A percentile compares a stretch with the other conserved stretches of the same genome.
phyloP scores from a whole-genome alignment of 2,888 invertebrate species.

The Prosopocoilus inquinatus region DNA sequence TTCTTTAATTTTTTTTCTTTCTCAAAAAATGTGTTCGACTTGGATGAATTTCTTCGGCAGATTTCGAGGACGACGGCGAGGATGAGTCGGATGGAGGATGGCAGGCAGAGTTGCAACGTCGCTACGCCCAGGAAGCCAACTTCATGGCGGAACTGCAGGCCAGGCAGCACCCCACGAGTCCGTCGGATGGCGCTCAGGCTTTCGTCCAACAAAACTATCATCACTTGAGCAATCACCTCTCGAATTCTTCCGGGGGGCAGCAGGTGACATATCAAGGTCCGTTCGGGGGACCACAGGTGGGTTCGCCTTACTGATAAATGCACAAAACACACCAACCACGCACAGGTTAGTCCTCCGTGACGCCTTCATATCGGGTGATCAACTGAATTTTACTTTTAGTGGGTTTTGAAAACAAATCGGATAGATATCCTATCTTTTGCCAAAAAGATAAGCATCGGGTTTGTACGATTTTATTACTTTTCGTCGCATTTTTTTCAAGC shows the following conservation, averaged over 20 bases:
- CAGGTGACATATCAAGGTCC: constrained; percentile 32
- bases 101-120: constrained; percentile 59
- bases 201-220: constrained; percentile 33
- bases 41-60: constrained; percentile 45
- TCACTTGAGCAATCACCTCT: neutral
- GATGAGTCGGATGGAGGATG: constrained; percentile 59
- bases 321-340: neutral
- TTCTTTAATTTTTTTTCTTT: no score
- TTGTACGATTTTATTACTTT: no score
- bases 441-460: no score
- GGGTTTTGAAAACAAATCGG: no score
- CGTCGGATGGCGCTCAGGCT: constrained; percentile 36
- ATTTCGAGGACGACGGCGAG: constrained; percentile 70
- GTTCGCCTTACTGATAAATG: constrained; percentile 28
- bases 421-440: no score
- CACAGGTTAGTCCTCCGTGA: neutral
- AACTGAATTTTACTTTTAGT: no score
- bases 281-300: constrained; percentile 37
- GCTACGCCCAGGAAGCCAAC: constrained; percentile 59
- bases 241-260: constrained; percentile 4
- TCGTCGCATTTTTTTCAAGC: no score
- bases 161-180: constrained; percentile 49
- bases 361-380: no score
- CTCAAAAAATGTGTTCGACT: no score
- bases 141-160: constrained; percentile 58